A percentile compares a stretch with the other conserved stretches of the same genome.
phyloP scores from a whole-genome alignment of 2,888 invertebrate genomes.

The Sinotaia quadrata region DNA sequence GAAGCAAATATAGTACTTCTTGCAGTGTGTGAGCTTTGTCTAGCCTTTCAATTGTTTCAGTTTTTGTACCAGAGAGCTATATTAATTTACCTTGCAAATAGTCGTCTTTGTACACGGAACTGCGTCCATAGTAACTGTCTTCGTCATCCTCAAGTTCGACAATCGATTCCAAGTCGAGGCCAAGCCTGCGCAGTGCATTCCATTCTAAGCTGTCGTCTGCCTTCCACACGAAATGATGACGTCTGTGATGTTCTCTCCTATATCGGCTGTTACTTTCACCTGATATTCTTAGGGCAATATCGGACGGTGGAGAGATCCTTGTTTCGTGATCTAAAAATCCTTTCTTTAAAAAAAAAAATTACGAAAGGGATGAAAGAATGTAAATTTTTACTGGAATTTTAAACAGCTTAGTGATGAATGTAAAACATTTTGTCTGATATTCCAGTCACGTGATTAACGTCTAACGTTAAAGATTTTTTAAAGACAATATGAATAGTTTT shows the following conservation, averaged over 20 bases:
- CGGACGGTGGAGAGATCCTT: conserved; percentile 54
- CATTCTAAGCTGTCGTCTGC: conserved; percentile 9
- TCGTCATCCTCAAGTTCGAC: conserved; percentile 17
- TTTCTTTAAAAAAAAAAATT: conserved; percentile 45
- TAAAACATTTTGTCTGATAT: no score
- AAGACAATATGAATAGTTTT: no score
- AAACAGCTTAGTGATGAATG: no score
- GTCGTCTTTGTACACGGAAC: conserved; percentile 3
- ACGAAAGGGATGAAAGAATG: no score
- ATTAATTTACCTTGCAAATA: conserved; percentile 15
- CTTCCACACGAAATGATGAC: conserved; percentile 44
- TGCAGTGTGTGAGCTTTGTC: no score
- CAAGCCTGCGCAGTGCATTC: background rate
- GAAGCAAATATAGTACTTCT: no score
- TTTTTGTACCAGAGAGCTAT: no score
- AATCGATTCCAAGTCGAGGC: background rate
- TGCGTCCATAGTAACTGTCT: background rate
- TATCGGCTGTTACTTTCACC: background rate
- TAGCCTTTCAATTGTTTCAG: no score
- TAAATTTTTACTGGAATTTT: no score
- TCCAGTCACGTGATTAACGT: no score
- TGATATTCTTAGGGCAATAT: conserved; percentile 42
- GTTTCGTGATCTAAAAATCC: conserved; percentile 52
- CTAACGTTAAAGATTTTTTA: no score
- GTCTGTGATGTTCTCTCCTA: background rate